Conservation (phyloP, 2,888 invertebrate genomes). For the Catonia carolina region DNA sequence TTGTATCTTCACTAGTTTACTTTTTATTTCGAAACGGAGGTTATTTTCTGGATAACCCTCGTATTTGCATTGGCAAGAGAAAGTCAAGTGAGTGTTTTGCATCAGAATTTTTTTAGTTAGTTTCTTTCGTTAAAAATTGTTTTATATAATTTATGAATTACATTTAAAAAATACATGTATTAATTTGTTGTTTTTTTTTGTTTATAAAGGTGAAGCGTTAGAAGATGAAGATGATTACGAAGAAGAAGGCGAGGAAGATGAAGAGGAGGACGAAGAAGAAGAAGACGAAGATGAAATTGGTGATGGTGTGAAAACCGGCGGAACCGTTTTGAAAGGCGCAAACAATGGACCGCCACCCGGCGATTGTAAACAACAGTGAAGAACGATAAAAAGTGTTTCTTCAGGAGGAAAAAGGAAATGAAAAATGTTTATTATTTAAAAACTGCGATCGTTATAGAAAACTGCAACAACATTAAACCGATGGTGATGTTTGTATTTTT, state of each 20-base stretch:
- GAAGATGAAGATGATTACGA: constrained; percentile 75
- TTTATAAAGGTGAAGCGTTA: constrained; percentile 45
- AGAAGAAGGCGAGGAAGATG: constrained; percentile 53
- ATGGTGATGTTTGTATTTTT: too few relatives aligned
- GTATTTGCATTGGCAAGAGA: too few relatives aligned
- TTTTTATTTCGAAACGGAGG: too few relatives aligned
- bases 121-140: not conserved
- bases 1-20: too few relatives aligned
- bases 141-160: not conserved
- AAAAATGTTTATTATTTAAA: too few relatives aligned
- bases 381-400: too few relatives aligned
- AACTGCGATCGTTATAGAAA: too few relatives aligned
- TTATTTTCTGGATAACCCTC: too few relatives aligned
- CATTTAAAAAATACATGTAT: not conserved
- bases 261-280: constrained; percentile 72
- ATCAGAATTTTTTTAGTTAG: not conserved
- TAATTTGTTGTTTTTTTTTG: not conserved
- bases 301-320: constrained; percentile 33
- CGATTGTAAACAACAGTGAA: constrained; percentile 26
- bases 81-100: too few relatives aligned
- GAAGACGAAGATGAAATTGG: constrained; percentile 55
- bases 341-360: constrained; percentile 1
- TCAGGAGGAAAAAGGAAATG: too few relatives aligned
- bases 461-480: too few relatives aligned
- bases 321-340: not conserved